Conservation (phyloP, 2,888 invertebrate genomes). For the Halictus ligatus region DNA sequence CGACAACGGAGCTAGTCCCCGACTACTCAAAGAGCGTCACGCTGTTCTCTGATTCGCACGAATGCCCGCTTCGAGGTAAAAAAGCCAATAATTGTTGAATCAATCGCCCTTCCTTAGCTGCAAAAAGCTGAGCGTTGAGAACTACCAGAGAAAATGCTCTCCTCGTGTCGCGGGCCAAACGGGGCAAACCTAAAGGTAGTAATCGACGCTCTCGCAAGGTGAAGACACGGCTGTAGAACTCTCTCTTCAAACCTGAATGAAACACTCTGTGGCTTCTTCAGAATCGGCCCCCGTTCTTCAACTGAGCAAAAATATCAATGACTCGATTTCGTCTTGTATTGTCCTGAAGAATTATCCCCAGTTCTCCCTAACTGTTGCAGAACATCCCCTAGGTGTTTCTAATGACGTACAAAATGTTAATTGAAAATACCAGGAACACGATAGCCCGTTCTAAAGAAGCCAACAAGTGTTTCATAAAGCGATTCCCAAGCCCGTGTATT, state of each 20-base stretch:
- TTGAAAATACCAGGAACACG: not conserved
- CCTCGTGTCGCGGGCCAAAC: conserved; percentile 28
- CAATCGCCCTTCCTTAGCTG: not conserved
- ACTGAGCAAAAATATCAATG: too few relatives aligned
- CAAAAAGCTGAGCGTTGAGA: not conserved
- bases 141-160: conserved; percentile 45
- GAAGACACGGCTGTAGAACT: not conserved
- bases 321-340: too few relatives aligned
- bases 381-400: not conserved
- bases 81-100: conserved; percentile 26
- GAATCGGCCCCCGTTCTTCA: not conserved
- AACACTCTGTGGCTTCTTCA: too few relatives aligned
- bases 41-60: not conserved
- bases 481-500: not conserved
- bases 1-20: conserved; percentile 3
- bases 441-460: not conserved
- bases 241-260: not conserved
- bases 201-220: conserved; percentile 3
- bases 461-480: not conserved
- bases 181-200: conserved; percentile 1
- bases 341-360: too few relatives aligned
- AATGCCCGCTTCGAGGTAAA: conserved; percentile 32
- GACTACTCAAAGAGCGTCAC: conserved; percentile 9
- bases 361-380: not conserved
- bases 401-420: not conserved